Conservation (phyloP, 2,888 invertebrate species). For the Cantharis lateralis region DNA sequence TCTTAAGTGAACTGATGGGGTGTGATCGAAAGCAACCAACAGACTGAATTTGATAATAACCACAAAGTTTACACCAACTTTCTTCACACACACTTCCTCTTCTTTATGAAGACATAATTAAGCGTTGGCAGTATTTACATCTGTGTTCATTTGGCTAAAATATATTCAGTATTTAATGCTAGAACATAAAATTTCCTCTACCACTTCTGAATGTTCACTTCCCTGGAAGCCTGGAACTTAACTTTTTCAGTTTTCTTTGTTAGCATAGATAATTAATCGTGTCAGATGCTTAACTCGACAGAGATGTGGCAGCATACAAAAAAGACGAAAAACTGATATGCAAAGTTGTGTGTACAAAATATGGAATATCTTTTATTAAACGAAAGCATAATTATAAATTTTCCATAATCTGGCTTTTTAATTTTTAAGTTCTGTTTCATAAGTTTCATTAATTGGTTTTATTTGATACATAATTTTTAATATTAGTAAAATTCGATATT, state of each 20-base stretch:
- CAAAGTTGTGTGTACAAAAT: background rate
- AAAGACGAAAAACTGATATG: background rate
- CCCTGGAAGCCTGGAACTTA: background rate
- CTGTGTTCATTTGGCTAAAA: background rate
- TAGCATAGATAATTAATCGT: background rate
- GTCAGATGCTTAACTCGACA: background rate
- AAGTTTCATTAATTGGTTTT: background rate
- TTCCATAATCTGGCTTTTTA: background rate
- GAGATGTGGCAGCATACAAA: background rate
- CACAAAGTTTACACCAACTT: background rate
- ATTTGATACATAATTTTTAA: background rate
- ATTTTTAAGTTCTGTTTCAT: background rate
- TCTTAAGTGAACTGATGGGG: constrained; percentile 13
- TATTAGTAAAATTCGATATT: background rate
- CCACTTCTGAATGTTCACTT: background rate
- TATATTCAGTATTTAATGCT: background rate
- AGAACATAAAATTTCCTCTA: background rate
- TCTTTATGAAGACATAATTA: constrained; percentile 6
- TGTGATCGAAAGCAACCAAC: constrained; percentile 13
- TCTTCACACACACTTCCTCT: background rate
- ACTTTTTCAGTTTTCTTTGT: background rate
- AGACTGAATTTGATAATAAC: constrained; percentile 8
- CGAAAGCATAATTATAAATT: background rate
- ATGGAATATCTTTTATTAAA: background rate
- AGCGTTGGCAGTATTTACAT: background rate